Evolutionary conservation across 2,113 vertebrate species (phyloP).

Genomic region (Dryoscopus gambensis): DNA sequence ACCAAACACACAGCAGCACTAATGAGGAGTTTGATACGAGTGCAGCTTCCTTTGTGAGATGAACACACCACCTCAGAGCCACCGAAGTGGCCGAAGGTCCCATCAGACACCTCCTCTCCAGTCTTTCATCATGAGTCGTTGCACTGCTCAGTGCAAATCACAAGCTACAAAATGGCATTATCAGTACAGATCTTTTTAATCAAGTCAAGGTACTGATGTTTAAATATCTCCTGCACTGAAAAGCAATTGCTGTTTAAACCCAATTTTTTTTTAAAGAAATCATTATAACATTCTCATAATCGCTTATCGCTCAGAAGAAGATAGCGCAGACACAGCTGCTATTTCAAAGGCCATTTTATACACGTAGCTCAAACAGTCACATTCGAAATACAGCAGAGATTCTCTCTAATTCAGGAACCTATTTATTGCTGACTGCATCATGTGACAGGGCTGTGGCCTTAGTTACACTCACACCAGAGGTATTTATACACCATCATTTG

Average conservation of each 20-base stretch:
- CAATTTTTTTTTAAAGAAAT: background rate
- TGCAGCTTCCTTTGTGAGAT: background rate
- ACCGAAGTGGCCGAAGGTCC: background rate
- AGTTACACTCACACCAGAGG: background rate
- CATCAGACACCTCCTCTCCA: background rate
- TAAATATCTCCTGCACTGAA: conserved; percentile 33
- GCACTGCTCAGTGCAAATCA: background rate
- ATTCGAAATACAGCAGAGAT: conserved; percentile 39
- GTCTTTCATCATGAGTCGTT: conserved; percentile 14
- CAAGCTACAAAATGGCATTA: conserved; percentile 14
- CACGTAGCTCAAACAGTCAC: background rate
- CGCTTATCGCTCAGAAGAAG: conserved; percentile 51
- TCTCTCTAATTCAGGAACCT: conserved; percentile 10
- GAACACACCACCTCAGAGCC: background rate
- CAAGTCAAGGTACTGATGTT: conserved; percentile 37
- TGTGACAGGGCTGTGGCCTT: background rate
- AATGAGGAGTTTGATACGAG: background rate
- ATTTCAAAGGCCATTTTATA: conserved; percentile 47
- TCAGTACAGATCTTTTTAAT: conserved; percentile 28
- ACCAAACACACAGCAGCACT: background rate
- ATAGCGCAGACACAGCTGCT: conserved; percentile 39
- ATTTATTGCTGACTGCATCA: background rate
- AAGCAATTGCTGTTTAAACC: conserved; percentile 35
- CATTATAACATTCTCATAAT: conserved; percentile 51
- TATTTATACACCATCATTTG: background rate